A percentile compares a stretch with the other conserved stretches of the same genome.
Conservation (phyloP, 2,113 vertebrate species). For the Agapornis roseicollis region DNA sequence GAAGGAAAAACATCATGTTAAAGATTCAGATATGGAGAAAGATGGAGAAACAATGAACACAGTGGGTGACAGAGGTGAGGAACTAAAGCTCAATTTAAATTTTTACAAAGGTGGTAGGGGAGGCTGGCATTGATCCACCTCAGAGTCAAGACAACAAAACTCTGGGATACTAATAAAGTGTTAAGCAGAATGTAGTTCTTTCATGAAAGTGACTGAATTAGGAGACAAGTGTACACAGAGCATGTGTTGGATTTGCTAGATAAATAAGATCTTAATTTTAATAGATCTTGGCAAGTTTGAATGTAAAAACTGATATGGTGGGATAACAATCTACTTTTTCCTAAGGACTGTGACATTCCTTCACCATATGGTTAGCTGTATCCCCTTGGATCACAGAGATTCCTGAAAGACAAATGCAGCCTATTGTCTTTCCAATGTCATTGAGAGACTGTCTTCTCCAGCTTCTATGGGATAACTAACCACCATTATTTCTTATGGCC, state of each 20-base stretch:
- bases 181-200: accelerated
- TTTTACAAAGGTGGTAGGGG: accelerated
- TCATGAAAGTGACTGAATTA: not conserved
- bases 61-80: not conserved
- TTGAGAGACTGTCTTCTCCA: not conserved
- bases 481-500: not conserved
- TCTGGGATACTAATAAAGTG: not conserved
- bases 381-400: not conserved
- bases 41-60: not conserved
- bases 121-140: not conserved
- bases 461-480: not conserved
- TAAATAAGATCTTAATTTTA: not conserved
- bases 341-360: not conserved
- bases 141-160: not conserved
- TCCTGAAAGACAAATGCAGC: not conserved
- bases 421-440: not conserved
- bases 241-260: not conserved
- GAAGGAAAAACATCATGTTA: not conserved
- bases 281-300: not conserved
- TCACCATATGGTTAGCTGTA: not conserved
- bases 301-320: not conserved
- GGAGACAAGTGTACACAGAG: not conserved
- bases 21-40: not conserved
- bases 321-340: not conserved
- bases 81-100: not conserved